Base-by-base conservation (phyloP, 2,888 invertebrate genomes). In the Euplexia lucipara region DNA sequence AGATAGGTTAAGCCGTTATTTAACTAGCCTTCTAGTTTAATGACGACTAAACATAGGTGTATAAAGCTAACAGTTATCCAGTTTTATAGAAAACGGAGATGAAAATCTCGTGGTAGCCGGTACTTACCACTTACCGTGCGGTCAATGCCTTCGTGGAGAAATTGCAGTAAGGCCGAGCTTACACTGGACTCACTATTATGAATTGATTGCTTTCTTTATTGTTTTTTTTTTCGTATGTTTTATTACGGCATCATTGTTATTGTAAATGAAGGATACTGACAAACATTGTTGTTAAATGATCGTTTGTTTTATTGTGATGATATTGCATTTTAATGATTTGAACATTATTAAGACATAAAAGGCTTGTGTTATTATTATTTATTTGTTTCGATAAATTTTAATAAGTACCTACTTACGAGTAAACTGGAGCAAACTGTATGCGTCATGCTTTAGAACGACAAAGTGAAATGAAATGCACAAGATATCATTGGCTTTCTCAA, bases 121-220 rank as follows among this genome's bases (percentile, higher is more conserved):
- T 30, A 58, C 47, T 35, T 60, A 47, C 56, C 67, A 58, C 18
- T 65, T 69, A 57, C 68, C 16, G 26, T 20, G 69, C 68, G 84
- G 83, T 70, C 80, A 75, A 75, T 80, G 73, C 59, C 80, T 66
- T 30, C 51, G 42, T 51, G 58, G 84, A 84, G 84, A 85, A 85
- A 85, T 79, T 82, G 75, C 81, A 76, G 49, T 66, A 68, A 75
- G 64, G 76, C 71, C 49, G 47, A 26, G 69, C 41, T 59, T 61
- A 79, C 68, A 68, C 22, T 14, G 32, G 10, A 53, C 20, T 39
- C 4, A 37, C 75, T 56, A 51, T 68, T 60, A 37, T 39, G 39
- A 35, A 16, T 48, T 48, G 10, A 51, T 64, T 39, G 18, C 1
- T 30, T 14, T 12, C 2, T 41, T 52, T 35, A 37, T 32, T 47